Evolutionary conservation across 2,888 invertebrate species (phyloP).

Genomic region (Paralinhomoeus sp.): DNA sequence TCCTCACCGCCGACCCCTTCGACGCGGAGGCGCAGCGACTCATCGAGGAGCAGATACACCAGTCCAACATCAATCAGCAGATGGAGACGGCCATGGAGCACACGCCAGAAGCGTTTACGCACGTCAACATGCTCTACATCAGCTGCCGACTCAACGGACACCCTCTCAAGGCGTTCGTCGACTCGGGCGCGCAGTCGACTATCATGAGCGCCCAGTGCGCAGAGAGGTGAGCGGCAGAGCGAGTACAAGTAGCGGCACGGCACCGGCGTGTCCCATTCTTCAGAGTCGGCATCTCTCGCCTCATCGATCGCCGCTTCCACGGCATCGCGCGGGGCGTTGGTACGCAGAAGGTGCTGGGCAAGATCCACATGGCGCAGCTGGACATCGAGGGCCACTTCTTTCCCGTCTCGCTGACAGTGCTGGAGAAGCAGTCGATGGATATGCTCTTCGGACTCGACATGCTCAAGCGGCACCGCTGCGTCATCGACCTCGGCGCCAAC

Average conservation of each 20-base stretch:
- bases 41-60: conserved; percentile 82
- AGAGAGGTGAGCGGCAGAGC: no score
- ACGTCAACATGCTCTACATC: conserved; percentile 88
- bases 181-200: conserved; percentile 89
- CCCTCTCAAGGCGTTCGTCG: conserved; percentile 91
- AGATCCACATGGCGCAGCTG: conserved; percentile 80
- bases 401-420: conserved; percentile 81
- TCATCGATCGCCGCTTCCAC: conserved; percentile 63
- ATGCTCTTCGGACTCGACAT: conserved; percentile 91
- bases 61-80: conserved; percentile 75
- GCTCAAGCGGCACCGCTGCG: conserved; percentile 55
- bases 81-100: conserved; percentile 98
- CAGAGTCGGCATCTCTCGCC: conserved; percentile 29
- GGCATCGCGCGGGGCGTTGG: conserved; percentile 95
- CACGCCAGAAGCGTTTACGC: conserved; percentile 91
- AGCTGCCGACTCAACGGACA: conserved; percentile 88
- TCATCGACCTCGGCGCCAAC: conserved; percentile 68
- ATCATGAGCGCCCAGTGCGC: conserved; percentile 82
- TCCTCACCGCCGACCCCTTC: conserved; percentile 51
- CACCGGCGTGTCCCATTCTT: no score
- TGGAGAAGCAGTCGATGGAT: conserved; percentile 92
- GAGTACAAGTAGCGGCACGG: no score
- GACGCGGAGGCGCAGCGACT: conserved; percentile 78
- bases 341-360: conserved; percentile 74
- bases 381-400: conserved; percentile 79